A percentile compares a stretch with the other conserved stretches of the same genome.
phyloP scores from a whole-genome alignment of 2,888 invertebrate genomes.

The Papilio demoleus region DNA sequence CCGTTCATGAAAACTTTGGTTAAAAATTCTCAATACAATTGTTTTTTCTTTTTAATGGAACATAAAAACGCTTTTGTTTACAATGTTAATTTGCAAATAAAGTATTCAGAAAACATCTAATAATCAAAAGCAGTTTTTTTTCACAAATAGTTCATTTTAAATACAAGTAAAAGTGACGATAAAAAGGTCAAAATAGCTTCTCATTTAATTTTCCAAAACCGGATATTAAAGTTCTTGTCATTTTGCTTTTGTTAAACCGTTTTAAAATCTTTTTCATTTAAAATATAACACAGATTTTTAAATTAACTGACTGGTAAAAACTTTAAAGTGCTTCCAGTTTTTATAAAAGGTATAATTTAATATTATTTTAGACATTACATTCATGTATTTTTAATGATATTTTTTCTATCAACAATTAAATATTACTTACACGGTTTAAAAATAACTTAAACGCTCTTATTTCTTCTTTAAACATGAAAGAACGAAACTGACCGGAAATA shows the following conservation, averaged over 20 bases:
- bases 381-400: too few relatives aligned
- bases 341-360: neutral
- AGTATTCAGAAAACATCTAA: neutral
- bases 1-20: neutral
- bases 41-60: too few relatives aligned
- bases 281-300: neutral
- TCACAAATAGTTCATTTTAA: neutral
- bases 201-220: conserved; percentile 30
- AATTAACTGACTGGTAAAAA: conserved; percentile 11
- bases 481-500: neutral
- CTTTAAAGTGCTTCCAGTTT: neutral
- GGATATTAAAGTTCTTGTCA: conserved; percentile 31
- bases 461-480: conserved; percentile 11
- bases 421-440: conserved; percentile 3
- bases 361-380: neutral
- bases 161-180: neutral
- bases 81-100: neutral
- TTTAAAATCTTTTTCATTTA: neutral
- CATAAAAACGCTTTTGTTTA: too few relatives aligned
- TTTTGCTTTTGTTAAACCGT: conserved; percentile 4
- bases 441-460: neutral
- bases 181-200: conserved; percentile 48
- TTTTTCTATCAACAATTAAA: conserved; percentile 16
- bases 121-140: neutral
- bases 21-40: too few relatives aligned